Conservation (phyloP, 1,140 invertebrate species). For the Hyphantria cunea region DNA sequence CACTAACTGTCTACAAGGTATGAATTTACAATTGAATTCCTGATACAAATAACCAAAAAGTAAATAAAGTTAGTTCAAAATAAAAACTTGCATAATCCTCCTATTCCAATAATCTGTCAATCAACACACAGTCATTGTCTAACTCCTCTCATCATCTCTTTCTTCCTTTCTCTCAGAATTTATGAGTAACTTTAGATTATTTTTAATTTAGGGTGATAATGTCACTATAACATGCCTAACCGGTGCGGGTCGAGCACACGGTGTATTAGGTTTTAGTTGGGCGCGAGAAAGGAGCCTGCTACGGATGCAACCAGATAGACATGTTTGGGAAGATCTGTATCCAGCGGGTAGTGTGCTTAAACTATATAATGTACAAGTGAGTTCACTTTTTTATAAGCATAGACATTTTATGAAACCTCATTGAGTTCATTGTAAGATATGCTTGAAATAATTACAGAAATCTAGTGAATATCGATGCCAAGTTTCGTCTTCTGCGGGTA, state of each 20-base stretch:
- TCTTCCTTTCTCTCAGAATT: too few relatives aligned
- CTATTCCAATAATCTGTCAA: too few relatives aligned
- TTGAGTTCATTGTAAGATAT: not conserved
- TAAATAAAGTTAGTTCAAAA: too few relatives aligned
- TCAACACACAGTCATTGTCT: too few relatives aligned
- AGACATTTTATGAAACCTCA: too few relatives aligned
- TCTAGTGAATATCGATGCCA: conserved; percentile 78
- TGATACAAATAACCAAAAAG: too few relatives aligned
- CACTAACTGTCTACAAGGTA: conserved; percentile 88
- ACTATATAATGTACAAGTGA: conserved; percentile 88
- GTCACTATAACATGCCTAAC: conserved; percentile 86
- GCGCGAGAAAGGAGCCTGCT: conserved; percentile 88
- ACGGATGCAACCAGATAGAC: conserved; percentile 85
- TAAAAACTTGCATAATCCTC: too few relatives aligned
- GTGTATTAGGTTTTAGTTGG: conserved; percentile 90
- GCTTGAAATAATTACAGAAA: conserved; percentile 52
- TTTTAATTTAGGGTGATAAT: conserved; percentile 82
- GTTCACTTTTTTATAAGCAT: not conserved
- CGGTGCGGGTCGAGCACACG: conserved; percentile 81
- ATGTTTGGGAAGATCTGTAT: conserved; percentile 91
- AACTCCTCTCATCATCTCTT: too few relatives aligned
- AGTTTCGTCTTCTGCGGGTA: conserved; percentile 73
- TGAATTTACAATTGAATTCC: too few relatives aligned
- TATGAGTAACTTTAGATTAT: too few relatives aligned
- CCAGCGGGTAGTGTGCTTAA: conserved; percentile 90